Conservation (phyloP, 2,888 invertebrate species). For the Alloplasta piceator region DNA sequence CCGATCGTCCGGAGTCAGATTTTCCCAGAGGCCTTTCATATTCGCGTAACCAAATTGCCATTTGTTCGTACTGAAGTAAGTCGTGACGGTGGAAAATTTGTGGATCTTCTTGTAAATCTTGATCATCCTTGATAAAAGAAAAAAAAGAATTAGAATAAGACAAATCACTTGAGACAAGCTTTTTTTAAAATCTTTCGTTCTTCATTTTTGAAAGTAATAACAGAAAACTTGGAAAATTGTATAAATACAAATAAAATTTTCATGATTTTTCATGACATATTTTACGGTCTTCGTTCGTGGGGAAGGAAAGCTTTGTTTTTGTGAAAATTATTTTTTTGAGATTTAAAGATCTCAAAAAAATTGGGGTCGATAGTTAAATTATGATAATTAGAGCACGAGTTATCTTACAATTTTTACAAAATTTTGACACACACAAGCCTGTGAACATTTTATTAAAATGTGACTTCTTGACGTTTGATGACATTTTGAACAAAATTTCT, state of each 20-base stretch:
- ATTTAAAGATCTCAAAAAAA: too few relatives aligned
- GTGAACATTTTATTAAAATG: not conserved
- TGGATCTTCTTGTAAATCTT: conserved; percentile 84
- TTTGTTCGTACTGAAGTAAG: conserved; percentile 84
- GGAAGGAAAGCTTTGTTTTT: too few relatives aligned
- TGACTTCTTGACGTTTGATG: not conserved
- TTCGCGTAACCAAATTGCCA: conserved; percentile 77
- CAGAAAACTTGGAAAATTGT: too few relatives aligned
- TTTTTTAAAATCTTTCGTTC: too few relatives aligned
- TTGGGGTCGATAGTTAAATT: not conserved
- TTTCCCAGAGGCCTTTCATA: conserved; percentile 81
- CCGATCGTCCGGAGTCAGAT: conserved; percentile 81
- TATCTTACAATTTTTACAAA: not conserved
- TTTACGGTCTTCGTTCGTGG: too few relatives aligned
- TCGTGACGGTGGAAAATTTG: conserved; percentile 82
- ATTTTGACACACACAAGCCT: not conserved
- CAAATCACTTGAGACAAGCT: not conserved
- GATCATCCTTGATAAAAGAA: conserved; percentile 81
- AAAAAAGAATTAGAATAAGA: not conserved
- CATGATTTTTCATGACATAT: too few relatives aligned
- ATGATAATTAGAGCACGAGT: not conserved
- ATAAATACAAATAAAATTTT: too few relatives aligned
- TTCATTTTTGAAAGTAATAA: too few relatives aligned
- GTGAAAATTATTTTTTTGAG: too few relatives aligned
- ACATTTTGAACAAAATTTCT: conserved; percentile 1